phyloP scores from a whole-genome alignment of 2,113 vertebrate species.

The Plecturocebus donacophilus region DNA sequence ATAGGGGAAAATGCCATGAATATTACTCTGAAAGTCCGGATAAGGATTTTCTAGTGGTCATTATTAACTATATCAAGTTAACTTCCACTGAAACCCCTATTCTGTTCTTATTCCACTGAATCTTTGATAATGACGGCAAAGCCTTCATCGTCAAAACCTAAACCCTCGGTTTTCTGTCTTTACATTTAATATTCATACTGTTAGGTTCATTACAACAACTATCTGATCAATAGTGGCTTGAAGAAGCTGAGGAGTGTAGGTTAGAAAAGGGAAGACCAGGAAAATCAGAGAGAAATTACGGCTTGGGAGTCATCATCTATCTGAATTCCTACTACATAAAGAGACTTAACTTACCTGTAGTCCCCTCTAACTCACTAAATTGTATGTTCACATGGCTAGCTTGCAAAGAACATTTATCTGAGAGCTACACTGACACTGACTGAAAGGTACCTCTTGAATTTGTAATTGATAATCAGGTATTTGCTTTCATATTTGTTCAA shows the following conservation, averaged over 20 bases:
- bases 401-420: background rate
- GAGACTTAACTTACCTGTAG: background rate
- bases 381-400: background rate
- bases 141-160: background rate
- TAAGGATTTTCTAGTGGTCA: background rate
- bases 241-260: background rate
- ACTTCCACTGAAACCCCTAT: background rate
- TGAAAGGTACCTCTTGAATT: background rate
- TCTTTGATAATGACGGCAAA: background rate
- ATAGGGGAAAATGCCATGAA: background rate
- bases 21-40: background rate
- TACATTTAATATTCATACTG: background rate
- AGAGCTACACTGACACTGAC: background rate
- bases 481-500: background rate
- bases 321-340: conserved; percentile 5
- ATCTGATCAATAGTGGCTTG: background rate
- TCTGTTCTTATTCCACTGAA: background rate
- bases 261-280: background rate
- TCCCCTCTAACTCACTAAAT: background rate
- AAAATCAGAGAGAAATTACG: background rate
- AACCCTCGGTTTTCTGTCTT: conserved; percentile 5
- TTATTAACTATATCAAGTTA: background rate
- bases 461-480: background rate
- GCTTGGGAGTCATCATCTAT: background rate
- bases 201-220: background rate